A percentile compares a stretch with the other conserved stretches of the same genome.
Evolutionary conservation across 2,113 vertebrate genomes (phyloP).

Genomic region (Pomatorhinus ruficollis): DNA sequence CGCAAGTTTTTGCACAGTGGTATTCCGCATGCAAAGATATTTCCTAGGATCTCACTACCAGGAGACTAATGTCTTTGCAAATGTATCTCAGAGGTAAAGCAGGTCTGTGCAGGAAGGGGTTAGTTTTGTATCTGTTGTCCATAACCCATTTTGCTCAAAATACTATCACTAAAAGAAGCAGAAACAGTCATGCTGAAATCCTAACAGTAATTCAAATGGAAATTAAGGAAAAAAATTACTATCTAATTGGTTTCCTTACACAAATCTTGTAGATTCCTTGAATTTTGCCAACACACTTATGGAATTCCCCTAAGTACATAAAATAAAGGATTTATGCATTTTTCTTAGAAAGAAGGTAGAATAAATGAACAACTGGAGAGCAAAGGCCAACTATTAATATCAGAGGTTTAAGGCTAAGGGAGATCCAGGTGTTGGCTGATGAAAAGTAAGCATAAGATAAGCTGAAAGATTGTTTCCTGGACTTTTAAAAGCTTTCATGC

Average conservation of each 20-base stretch:
- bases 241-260: not conserved
- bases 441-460: conserved; percentile 13
- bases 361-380: conserved; percentile 18
- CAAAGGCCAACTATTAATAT: conserved; percentile 29
- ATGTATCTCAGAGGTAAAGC: not conserved
- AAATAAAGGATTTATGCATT: not conserved
- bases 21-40: not conserved
- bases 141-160: not conserved
- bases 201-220: not conserved
- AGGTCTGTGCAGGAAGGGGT: not conserved
- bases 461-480: not conserved
- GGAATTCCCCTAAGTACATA: not conserved
- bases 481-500: not conserved
- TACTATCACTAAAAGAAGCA: not conserved
- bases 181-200: not conserved
- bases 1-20: not conserved
- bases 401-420: not conserved
- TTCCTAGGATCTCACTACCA: not conserved
- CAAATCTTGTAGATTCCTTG: not conserved
- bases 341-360: conserved; percentile 20
- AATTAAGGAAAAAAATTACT: not conserved
- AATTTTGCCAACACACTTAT: not conserved
- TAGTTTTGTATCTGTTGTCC: not conserved
- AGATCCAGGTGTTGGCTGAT: not conserved
- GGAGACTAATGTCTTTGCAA: not conserved